These are phyloP conservation scores for Channa striata DNA, from an alignment of 2,797 vertebrate genomes.

Conservation along the genomic window DNA sequence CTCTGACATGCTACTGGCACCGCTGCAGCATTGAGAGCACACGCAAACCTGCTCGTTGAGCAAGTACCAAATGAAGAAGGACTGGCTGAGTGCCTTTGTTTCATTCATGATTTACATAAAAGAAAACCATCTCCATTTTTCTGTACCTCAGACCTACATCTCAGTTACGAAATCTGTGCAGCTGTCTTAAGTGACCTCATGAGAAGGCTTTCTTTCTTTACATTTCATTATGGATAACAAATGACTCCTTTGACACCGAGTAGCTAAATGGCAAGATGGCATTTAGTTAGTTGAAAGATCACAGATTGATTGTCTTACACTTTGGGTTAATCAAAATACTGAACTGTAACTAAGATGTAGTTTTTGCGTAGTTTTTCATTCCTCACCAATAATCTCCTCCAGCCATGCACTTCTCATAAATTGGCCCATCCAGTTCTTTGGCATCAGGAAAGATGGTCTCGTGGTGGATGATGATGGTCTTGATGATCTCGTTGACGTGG, in stretches of 20 bases:
- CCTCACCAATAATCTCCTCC: constrained; percentile 98
- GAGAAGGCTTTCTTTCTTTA: constrained; percentile 13
- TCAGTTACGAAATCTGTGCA: constrained; percentile 37
- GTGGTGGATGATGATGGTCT: constrained; percentile 98
- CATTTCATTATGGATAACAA: constrained; percentile 30
- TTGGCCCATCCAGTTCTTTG: constrained; percentile 95
- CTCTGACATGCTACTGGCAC: constrained; percentile 18
- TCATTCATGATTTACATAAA: constrained; percentile 22
- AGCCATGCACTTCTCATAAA: constrained; percentile 99
- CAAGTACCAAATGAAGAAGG: constrained; percentile 20
- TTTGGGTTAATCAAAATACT: not conserved
- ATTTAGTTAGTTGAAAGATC: not conserved
- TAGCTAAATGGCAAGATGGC: not conserved
- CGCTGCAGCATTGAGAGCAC: constrained; percentile 21
- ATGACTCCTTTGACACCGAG: not conserved
- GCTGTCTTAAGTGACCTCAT: constrained; percentile 45
- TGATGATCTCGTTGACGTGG: constrained; percentile 97
- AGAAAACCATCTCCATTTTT: constrained; percentile 21
- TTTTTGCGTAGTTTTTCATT: not conserved
- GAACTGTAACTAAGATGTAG: not conserved
- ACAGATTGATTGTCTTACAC: not conserved
- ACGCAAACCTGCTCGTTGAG: constrained; percentile 45
- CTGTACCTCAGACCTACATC: constrained; percentile 16
- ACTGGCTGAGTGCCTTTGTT: constrained; percentile 40
- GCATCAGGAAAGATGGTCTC: constrained; percentile 96